Conservation (phyloP, 2,797 vertebrate species). For the Rhinogobio ventralis region DNA sequence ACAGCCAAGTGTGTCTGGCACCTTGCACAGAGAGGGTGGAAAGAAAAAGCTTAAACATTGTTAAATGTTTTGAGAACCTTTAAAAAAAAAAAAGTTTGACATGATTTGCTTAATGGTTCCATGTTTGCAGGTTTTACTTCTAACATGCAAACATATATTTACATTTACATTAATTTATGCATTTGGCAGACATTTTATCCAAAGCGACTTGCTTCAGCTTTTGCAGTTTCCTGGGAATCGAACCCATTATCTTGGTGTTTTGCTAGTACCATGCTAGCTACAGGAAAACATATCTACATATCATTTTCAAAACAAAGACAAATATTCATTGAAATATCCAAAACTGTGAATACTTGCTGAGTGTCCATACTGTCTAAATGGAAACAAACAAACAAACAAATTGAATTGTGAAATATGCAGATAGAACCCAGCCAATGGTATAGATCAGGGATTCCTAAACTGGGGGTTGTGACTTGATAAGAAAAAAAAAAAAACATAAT, state of each 20-base stretch:
- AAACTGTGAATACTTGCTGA: background rate
- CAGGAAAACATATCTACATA: background rate
- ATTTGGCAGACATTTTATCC: background rate
- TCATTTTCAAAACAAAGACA: background rate
- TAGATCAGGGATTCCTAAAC: background rate
- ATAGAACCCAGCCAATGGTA: background rate
- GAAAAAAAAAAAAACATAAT: background rate
- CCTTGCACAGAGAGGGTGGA: background rate
- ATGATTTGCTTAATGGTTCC: background rate
- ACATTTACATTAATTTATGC: background rate
- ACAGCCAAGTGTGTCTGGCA: conserved; percentile 22
- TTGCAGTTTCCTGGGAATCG: background rate
- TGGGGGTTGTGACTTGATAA: background rate
- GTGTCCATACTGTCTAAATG: background rate
- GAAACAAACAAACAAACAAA: background rate
- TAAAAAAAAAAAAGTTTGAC: background rate
- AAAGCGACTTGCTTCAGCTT: background rate
- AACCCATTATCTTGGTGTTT: background rate
- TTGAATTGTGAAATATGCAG: background rate
- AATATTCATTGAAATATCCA: background rate
- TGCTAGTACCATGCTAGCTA: too few relatives aligned
- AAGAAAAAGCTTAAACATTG: background rate
- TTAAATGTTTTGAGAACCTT: background rate
- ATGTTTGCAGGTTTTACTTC: conserved; percentile 4
- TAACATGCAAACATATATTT: background rate